Evolutionary conservation across 1,140 invertebrate genomes (phyloP).

Genomic region (Hylaeus volcanicus): DNA sequence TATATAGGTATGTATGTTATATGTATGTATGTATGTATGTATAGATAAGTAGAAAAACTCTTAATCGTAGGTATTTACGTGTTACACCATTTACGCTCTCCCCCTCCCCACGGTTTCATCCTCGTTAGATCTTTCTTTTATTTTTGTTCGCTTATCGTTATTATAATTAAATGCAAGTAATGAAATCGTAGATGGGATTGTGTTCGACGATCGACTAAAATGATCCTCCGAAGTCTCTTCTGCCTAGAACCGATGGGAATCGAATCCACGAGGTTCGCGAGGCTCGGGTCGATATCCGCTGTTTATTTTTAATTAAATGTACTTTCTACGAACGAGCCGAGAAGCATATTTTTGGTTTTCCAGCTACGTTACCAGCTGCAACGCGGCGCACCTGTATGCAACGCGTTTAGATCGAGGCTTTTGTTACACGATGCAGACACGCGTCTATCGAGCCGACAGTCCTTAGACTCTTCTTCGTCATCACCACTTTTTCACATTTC

Average conservation of each 20-base stretch:
- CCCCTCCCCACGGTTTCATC: not conserved
- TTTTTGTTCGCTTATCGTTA: slow-evolving; percentile 25
- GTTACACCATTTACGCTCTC: slow-evolving; percentile 31
- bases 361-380: not conserved
- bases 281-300: not conserved
- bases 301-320: slow-evolving; percentile 3
- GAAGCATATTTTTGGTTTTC: not conserved
- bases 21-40: slow-evolving; percentile 59
- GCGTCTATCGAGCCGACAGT: not conserved
- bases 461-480: not conserved
- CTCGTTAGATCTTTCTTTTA: not conserved
- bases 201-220: slow-evolving; percentile 3
- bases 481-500: not conserved
- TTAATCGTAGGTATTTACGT: slow-evolving; percentile 56
- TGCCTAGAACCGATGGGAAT: slow-evolving; percentile 29
- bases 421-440: not conserved
- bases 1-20: slow-evolving; percentile 29
- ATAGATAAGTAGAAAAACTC: slow-evolving; percentile 78
- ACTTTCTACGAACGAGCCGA: slow-evolving; percentile 24
- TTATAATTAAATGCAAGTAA: slow-evolving; percentile 44
- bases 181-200: slow-evolving; percentile 39
- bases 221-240: slow-evolving; percentile 23
- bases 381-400: not conserved
- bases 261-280: not conserved
- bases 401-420: not conserved